phyloP scores from a whole-genome alignment of 2,113 vertebrate genomes.

The Phaethon lepturus region DNA sequence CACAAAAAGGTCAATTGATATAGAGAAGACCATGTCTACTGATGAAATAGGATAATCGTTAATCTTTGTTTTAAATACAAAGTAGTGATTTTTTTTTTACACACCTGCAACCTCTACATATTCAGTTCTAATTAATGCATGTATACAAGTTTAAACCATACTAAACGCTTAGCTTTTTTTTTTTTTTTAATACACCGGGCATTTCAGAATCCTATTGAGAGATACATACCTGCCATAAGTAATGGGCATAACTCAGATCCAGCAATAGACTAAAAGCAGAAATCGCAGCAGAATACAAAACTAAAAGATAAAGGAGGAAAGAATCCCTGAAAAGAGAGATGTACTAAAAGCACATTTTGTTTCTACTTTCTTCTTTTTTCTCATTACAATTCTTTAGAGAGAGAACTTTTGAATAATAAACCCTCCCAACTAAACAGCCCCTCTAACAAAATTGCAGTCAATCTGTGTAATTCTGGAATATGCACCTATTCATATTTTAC shows the following conservation, averaged over 20 bases:
- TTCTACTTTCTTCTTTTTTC: not conserved
- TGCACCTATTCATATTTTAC: not conserved
- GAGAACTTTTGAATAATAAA: not conserved
- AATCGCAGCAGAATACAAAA: not conserved
- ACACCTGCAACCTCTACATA: not conserved
- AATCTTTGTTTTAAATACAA: not conserved
- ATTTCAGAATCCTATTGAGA: not conserved
- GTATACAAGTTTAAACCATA: not conserved
- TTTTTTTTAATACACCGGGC: not conserved
- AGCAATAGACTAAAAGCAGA: not conserved
- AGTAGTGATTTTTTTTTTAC: not conserved
- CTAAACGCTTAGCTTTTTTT: not conserved
- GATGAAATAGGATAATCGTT: not conserved
- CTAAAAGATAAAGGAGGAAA: not conserved
- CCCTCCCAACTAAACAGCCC: fast-evolving
- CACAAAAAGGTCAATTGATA: not conserved
- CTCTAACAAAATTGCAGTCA: not conserved
- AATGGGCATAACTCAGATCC: not conserved
- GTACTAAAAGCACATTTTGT: not conserved
- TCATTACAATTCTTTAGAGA: not conserved
- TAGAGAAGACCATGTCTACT: not conserved
- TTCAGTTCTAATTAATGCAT: not conserved
- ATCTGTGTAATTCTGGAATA: not conserved
- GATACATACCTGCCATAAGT: not conserved
- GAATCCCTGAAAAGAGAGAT: not conserved